Percentiles rank a stretch among this genome's conserved stretches.
These are phyloP conservation scores for Synergus laeviventris DNA, from an alignment of 2,888 invertebrate genomes.

Conservation along the genomic window DNA sequence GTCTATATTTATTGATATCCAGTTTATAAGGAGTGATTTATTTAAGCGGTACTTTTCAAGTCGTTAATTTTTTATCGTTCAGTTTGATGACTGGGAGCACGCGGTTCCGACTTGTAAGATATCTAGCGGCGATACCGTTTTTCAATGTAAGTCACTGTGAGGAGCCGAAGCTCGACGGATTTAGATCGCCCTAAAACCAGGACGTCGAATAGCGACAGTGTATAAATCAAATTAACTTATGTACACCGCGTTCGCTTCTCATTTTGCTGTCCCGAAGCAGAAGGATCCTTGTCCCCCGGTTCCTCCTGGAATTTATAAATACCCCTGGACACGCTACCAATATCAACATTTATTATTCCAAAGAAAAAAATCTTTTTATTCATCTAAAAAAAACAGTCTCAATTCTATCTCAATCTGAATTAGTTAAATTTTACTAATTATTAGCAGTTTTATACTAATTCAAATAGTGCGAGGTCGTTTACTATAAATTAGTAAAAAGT, in stretches of 20 bases:
- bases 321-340: neutral
- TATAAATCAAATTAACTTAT: conserved; percentile 46
- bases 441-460: no score
- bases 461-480: no score
- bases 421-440: no score
- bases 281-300: neutral
- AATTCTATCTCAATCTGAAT: no score
- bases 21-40: neutral
- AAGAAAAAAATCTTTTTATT: neutral
- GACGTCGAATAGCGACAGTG: conserved; percentile 20
- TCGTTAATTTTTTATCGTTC: conserved; percentile 33
- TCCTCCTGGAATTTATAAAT: neutral
- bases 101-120: conserved; percentile 22
- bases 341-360: neutral
- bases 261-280: neutral
- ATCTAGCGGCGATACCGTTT: conserved; percentile 16
- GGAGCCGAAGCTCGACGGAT: conserved; percentile 13
- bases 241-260: conserved; percentile 23
- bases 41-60: conserved; percentile 1
- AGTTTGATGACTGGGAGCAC: conserved; percentile 23
- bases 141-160: conserved; percentile 23
- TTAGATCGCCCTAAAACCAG: conserved; percentile 35
- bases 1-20: conserved; percentile 6
- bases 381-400: neutral
- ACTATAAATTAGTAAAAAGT: no score